These are phyloP conservation scores for Rhabdomys pumilio DNA, from an alignment of 2,797 vertebrate species.

Conservation along the genomic window DNA sequence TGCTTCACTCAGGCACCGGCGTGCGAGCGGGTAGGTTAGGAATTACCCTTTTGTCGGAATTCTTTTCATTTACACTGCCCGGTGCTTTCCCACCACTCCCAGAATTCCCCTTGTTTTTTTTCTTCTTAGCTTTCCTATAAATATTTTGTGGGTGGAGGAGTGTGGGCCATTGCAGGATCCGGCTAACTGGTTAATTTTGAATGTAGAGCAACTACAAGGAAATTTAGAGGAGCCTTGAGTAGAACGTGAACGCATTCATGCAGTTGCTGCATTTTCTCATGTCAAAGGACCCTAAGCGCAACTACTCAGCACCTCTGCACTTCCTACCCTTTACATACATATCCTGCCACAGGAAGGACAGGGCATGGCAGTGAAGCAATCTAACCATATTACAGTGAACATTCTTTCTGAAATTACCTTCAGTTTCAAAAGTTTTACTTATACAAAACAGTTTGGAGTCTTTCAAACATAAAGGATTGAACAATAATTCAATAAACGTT, in stretches of 20 bases:
- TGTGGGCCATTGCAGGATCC: not conserved
- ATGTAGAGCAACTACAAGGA: not conserved
- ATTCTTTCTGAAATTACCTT: slow-evolving; percentile 27
- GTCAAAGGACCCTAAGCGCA: not conserved
- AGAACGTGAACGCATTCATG: not conserved
- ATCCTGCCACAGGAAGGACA: not conserved
- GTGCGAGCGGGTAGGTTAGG: not conserved
- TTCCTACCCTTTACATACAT: not conserved
- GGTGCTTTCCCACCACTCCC: not conserved
- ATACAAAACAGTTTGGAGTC: not conserved
- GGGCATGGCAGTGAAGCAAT: not conserved
- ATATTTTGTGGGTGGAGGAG: not conserved
- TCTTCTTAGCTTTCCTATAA: not conserved
- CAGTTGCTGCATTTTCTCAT: not conserved
- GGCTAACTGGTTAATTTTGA: not conserved
- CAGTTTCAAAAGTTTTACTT: slow-evolving; percentile 10
- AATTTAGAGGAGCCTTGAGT: not conserved
- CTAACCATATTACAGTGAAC: not conserved
- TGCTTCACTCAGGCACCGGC: not conserved
- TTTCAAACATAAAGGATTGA: slow-evolving; percentile 5
- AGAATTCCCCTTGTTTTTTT: not conserved
- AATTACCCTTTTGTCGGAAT: not conserved
- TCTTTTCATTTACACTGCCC: not conserved
- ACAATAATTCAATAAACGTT: slow-evolving; percentile 23
- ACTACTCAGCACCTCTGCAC: not conserved